Base-by-base conservation (phyloP, 2,113 vertebrate species). In the Suricata suricatta region DNA sequence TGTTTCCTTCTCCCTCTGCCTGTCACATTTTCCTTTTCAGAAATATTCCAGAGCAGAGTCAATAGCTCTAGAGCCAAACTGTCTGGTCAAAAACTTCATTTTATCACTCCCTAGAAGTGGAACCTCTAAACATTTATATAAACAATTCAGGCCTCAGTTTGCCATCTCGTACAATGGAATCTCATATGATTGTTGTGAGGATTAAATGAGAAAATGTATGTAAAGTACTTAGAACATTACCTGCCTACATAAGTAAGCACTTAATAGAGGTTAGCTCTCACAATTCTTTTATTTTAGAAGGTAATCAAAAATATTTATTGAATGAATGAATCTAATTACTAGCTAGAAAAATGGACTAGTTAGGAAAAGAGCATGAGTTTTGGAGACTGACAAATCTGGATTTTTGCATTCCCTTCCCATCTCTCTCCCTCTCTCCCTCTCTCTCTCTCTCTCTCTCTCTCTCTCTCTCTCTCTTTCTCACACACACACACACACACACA, bases 401-500 rank as follows among this genome's bases (percentile, higher is more conserved):
- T 83, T 72, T 33, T 92, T 64, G 5, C 66, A 23, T 80, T 19
- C n/a, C 38, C 38, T 13, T 63, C 4, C 50, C 71, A 47, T 57
- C 21, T 54, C 41, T 41, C 19, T 35, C 41, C 41, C 41, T 41
- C 41, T 41, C 41, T 41, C 41, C 6, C 41, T 5, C 41, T 41
- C 41, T 41, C 25, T 31, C 2, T 64, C 79, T 17, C n/a, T n/a
- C n/a, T 57, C 21, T 54, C 41, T 41, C 19, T 35, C 41, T 5
- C 41, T 41, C 41, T 41, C 41, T 41, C 41, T 41, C 41, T 5
- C 41, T 41, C 41, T 41, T 17, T 31, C 2, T 64, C 79, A 13
- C 29, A 5, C 0, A 23, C 7, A 29, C 5, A 31, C 14, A 69
- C 1, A 7, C 8, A n/a, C 57, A 1, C 2, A 44, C 44, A 23